A percentile compares a stretch with the other conserved stretches of the same genome.
phyloP scores from a whole-genome alignment of 2,113 vertebrate genomes.

The Pontoporia blainvillei region DNA sequence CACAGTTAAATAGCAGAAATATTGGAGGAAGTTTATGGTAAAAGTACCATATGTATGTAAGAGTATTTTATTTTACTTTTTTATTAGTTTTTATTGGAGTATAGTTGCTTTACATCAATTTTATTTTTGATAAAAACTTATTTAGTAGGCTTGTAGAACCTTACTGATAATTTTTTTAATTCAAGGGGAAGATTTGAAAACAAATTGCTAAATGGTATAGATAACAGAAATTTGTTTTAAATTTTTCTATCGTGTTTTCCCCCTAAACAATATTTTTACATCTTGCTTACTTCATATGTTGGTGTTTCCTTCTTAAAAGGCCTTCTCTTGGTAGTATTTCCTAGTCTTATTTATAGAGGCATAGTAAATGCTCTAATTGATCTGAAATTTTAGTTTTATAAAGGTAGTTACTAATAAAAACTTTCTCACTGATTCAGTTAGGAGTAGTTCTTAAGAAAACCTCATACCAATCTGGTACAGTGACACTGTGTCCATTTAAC shows the following conservation, averaged over 20 bases:
- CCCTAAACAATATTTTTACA: neutral
- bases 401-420: constrained; percentile 25
- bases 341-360: constrained; percentile 8
- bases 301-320: neutral
- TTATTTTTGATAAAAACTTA: constrained; percentile 48
- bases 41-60: neutral
- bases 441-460: constrained; percentile 31
- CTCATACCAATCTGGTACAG: neutral
- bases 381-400: constrained; percentile 39
- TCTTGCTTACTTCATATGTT: constrained; percentile 9
- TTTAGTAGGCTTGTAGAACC: neutral
- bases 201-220: constrained; percentile 19
- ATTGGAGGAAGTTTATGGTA: neutral
- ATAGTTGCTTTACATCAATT: neutral
- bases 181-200: neutral
- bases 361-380: constrained; percentile 10
- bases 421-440: constrained; percentile 16
- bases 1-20: constrained; percentile 25
- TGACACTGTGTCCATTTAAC: neutral
- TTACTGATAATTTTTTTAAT: constrained; percentile 48
- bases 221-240: constrained; percentile 23
- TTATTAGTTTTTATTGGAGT: too few species aligned
- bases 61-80: constrained; percentile 57
- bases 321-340: neutral
- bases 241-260: constrained; percentile 6